Conservation (phyloP, 2,888 invertebrate genomes). For the Seira musarum region DNA sequence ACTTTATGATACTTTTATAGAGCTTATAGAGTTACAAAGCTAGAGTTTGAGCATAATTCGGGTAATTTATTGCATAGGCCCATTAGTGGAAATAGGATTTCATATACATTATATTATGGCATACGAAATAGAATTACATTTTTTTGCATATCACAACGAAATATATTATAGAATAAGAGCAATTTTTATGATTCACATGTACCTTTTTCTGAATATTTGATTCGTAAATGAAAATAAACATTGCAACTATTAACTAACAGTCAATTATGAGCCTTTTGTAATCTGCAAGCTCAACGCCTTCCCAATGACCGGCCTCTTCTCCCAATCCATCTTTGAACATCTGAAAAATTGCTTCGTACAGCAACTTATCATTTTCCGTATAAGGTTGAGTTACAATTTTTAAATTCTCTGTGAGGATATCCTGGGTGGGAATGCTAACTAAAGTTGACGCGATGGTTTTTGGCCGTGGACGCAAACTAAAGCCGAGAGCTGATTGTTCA, state of each 20-base stretch:
- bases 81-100: no score
- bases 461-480: slow-evolving; percentile 61
- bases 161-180: no score
- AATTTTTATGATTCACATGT: no score
- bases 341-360: slow-evolving; percentile 78
- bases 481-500: slow-evolving; percentile 60
- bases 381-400: slow-evolving; percentile 79
- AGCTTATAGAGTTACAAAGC: no score
- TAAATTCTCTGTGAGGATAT: slow-evolving; percentile 79
- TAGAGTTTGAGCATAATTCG: no score
- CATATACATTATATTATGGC: no score
- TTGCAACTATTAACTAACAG: no score
- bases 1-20: no score
- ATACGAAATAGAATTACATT: no score
- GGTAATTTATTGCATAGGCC: no score
- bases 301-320: slow-evolving; percentile 76
- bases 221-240: neutral
- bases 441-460: slow-evolving; percentile 80
- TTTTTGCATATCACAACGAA: no score
- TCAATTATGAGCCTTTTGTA: slow-evolving; percentile 72
- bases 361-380: slow-evolving; percentile 78
- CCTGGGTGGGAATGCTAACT: slow-evolving; percentile 82
- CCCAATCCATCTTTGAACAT: slow-evolving; percentile 74
- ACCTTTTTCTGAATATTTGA: neutral
- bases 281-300: slow-evolving; percentile 77